These are phyloP conservation scores for Ceratoteleas bidentatus DNA, from an alignment of 1,140 invertebrate species.

Conservation along the genomic window DNA sequence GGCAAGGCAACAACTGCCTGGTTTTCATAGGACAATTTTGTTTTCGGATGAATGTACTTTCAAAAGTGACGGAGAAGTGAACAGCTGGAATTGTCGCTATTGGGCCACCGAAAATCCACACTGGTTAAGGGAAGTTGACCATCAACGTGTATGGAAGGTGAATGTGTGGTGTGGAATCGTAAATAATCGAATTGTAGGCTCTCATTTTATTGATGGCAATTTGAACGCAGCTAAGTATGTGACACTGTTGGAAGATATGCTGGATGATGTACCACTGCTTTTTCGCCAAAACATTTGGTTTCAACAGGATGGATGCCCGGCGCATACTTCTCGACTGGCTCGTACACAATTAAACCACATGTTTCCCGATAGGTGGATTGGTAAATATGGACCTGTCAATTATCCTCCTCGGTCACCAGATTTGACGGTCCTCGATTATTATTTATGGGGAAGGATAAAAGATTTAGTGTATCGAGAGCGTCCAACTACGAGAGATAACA, in stretches of 20 bases:
- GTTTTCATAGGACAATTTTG: constrained; percentile 26
- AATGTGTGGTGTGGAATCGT: constrained; percentile 65
- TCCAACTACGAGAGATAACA: constrained; percentile 17
- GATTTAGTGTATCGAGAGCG: no score
- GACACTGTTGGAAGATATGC: constrained; percentile 54
- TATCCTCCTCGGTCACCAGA: no score
- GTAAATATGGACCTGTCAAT: constrained; percentile 33
- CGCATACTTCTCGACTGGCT: constrained; percentile 28
- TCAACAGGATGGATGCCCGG: constrained; percentile 64
- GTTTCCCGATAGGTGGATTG: constrained; percentile 38
- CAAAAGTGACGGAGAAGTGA: constrained; percentile 46
- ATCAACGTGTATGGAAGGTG: constrained; percentile 55
- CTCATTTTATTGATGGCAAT: constrained; percentile 59
- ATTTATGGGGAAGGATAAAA: no score
- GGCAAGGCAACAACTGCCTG: background rate
- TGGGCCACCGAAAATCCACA: no score
- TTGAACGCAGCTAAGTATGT: constrained; percentile 47
- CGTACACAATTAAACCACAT: constrained; percentile 8
- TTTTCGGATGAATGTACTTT: constrained; percentile 47
- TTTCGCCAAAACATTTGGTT: constrained; percentile 58
- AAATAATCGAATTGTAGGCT: constrained; percentile 49
- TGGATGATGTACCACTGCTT: constrained; percentile 65
- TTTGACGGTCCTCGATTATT: no score
- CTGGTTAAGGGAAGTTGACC: background rate
- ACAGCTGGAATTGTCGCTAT: constrained; percentile 54